These are phyloP conservation scores for Mastomys coucha DNA, from an alignment of 2,113 vertebrate species.

Conservation along the genomic window DNA sequence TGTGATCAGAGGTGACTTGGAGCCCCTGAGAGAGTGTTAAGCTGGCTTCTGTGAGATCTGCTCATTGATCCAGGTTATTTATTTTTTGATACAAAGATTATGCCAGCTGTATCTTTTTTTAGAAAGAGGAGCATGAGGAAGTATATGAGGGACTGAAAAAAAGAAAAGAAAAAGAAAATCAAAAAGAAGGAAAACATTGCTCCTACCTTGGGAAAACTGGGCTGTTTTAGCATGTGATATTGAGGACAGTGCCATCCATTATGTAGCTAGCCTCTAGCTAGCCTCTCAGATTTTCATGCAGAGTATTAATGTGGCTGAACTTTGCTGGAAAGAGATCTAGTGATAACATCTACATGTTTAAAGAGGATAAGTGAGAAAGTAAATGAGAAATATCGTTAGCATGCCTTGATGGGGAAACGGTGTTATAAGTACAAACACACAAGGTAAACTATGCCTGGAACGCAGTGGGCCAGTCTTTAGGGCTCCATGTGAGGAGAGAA, in stretches of 20 bases:
- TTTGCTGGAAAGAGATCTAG: slow-evolving; percentile 6
- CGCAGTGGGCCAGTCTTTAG: background rate
- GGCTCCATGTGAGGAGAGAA: background rate
- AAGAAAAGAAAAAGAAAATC: background rate
- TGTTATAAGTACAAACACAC: background rate
- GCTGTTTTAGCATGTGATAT: background rate
- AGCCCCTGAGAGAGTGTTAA: background rate
- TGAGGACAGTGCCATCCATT: background rate
- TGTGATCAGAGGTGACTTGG: background rate
- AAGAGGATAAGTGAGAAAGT: background rate
- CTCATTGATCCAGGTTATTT: background rate
- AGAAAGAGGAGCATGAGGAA: background rate
- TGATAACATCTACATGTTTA: slow-evolving; percentile 28
- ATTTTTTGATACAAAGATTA: background rate
- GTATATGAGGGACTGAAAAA: background rate
- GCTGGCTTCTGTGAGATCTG: background rate
- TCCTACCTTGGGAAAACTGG: too few species aligned
- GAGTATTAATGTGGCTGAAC: background rate
- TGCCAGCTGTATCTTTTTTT: background rate
- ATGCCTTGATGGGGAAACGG: background rate
- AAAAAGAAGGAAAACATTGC: background rate
- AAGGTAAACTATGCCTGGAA: background rate
- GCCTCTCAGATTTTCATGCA: background rate
- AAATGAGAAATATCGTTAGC: background rate
- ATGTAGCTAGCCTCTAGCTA: background rate